Evolutionary conservation across 2,888 invertebrate species (phyloP), one percentile per base, ranked within the genome.

Genomic region (Leptopterna dolabrata): DNA sequence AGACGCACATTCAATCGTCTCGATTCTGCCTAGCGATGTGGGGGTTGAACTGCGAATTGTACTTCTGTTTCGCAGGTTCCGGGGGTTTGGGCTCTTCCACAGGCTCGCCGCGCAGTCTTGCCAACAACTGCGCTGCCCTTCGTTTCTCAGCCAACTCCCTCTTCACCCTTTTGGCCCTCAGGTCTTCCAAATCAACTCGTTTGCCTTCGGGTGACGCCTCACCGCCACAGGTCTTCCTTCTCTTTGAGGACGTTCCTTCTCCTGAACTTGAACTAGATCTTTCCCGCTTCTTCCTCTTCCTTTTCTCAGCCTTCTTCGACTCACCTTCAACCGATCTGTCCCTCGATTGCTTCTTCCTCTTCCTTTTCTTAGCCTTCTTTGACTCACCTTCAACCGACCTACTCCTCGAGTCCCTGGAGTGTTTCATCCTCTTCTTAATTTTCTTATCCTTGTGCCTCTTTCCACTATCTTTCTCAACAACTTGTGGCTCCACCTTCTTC

Each of bases 1-100:
- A n/a, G n/a, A 47, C 47, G 2, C 6, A 3, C 13, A 14, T 70
- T 83, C 47, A 89, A 13, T 86, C 86, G 29, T 70, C 76, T 76
- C 87, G 70, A 93, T 97, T 97, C 92, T 97, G 97, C 90, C 96
- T 94, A 16, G 97, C 97, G 83, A 97, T 91, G 92, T 96, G 95
- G 24, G 99, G 99, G 93, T 98, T 99, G 92, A 98, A 99, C 92
- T 99, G 98, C 1, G 98, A 98, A 92, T 98, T 98, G 91, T 99
- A 99, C 92, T 96, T 96, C 91, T 96, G 96, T 89, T 94, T 93
- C 36, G 95, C 80, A 80, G 86, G 87, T 87, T 92, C 90, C 81
- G 91, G 90, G 43, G 90, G 82, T 89, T 91, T 90, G 88, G 91
- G 92, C 90, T 90, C 90, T 87, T 90, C 89, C 80, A 78, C 55